A percentile compares a stretch with the other conserved stretches of the same genome.
phyloP scores from a whole-genome alignment of 1,140 invertebrate species.

The Megalopta genalis region DNA sequence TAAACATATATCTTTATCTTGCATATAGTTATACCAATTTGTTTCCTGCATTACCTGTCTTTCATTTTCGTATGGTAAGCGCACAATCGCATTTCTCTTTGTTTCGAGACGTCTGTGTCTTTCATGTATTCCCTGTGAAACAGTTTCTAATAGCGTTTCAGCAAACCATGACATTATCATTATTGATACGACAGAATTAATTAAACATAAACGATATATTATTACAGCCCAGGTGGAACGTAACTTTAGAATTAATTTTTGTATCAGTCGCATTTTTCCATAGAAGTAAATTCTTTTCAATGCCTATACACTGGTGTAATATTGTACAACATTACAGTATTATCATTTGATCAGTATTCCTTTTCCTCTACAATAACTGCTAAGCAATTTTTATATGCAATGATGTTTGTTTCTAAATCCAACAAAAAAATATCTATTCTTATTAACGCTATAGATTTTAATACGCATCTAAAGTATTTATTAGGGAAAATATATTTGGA shows the following conservation, averaged over 20 bases:
- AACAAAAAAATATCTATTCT: not conserved
- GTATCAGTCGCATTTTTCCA: slow-evolving; percentile 19
- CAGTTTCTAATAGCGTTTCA: slow-evolving; percentile 21
- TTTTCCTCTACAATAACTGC: not conserved
- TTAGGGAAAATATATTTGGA: slow-evolving; percentile 22
- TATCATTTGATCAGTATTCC: not conserved
- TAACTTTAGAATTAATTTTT: slow-evolving; percentile 39
- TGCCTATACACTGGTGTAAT: slow-evolving; percentile 17
- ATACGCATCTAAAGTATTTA: slow-evolving; percentile 14
- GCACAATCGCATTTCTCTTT: slow-evolving; percentile 21
- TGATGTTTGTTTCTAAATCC: not conserved
- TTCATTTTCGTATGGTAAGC: slow-evolving; percentile 48
- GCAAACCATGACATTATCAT: slow-evolving; percentile 13
- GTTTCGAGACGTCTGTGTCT: slow-evolving; percentile 7
- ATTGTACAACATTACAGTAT: slow-evolving; percentile 23
- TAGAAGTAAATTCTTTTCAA: slow-evolving; percentile 1
- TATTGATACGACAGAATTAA: slow-evolving; percentile 25
- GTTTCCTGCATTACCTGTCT: slow-evolving; percentile 18
- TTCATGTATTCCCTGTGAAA: not conserved
- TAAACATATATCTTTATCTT: slow-evolving; percentile 30
- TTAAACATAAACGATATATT: slow-evolving; percentile 30
- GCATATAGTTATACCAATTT: not conserved
- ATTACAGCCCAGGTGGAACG: slow-evolving; percentile 45
- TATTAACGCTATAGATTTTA: slow-evolving; percentile 6
- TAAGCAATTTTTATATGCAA: not conserved